Conservation (phyloP, 2,888 invertebrate species). For the Ichneumoninae sp. region DNA sequence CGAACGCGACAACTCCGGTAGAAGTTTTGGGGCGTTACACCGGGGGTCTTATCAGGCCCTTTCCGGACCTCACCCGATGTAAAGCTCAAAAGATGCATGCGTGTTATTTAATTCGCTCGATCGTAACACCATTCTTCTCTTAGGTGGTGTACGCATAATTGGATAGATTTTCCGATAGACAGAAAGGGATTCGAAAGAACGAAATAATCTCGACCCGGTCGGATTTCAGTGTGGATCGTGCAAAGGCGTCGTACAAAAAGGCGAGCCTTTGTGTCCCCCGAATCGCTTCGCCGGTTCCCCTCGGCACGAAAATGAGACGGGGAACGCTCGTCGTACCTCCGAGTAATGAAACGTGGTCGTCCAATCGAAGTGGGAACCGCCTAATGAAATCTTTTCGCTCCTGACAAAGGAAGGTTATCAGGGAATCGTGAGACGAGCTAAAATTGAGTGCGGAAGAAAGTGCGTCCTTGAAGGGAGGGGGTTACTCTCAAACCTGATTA, state of each 20-base stretch:
- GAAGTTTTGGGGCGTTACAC: neutral
- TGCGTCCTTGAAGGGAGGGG: conserved; percentile 1
- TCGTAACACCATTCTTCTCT: neutral
- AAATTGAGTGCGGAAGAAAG: conserved; percentile 26
- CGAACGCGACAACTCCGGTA: neutral
- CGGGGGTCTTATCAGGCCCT: neutral
- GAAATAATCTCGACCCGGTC: conserved; percentile 4
- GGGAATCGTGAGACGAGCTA: conserved; percentile 26
- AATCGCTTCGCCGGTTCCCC: conserved; percentile 1
- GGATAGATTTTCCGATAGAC: neutral
- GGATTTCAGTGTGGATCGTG: conserved; percentile 1
- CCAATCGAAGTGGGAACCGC: conserved; percentile 28
- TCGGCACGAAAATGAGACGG: conserved; percentile 20
- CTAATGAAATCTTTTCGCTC: conserved; percentile 48
- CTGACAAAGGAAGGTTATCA: conserved; percentile 24
- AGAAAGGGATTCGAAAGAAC: neutral
- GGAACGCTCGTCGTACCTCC: conserved; percentile 6
- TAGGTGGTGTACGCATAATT: neutral
- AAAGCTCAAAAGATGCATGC: neutral
- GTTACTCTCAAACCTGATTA: conserved; percentile 24
- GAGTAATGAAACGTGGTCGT: conserved; percentile 48
- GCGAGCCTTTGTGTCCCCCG: conserved; percentile 28
- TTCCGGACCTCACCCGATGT: neutral
- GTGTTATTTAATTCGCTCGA: neutral
- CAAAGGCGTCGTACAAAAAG: conserved; percentile 22